A percentile compares a stretch with the other conserved stretches of the same genome.
Conservation (phyloP, 2,113 vertebrate genomes). For the Vulpes lagopus region DNA sequence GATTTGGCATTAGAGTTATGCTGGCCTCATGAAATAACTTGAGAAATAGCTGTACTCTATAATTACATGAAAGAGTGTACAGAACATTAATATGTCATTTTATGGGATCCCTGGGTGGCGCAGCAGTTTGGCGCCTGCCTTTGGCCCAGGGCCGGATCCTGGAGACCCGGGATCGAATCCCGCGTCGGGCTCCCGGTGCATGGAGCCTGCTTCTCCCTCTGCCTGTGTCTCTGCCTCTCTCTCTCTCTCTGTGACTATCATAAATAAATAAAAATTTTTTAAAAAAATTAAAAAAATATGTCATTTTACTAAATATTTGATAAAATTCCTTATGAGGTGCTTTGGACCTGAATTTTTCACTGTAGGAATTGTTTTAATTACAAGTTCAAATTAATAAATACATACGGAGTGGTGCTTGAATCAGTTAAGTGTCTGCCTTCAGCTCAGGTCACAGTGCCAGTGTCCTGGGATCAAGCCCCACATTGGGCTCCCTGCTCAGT, state of each 20-base stretch:
- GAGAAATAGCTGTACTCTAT: neutral
- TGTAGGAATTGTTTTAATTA: neutral
- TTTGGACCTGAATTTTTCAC: neutral
- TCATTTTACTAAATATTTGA: constrained; percentile 34
- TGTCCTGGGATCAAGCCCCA: neutral
- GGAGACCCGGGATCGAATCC: no score
- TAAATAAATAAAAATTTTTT: no score
- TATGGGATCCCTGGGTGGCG: neutral
- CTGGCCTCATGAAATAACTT: neutral
- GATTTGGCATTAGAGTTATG: neutral
- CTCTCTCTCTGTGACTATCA: no score
- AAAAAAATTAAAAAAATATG: no score
- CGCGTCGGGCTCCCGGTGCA: no score
- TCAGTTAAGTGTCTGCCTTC: neutral
- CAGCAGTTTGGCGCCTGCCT: no score
- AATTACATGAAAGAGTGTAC: neutral
- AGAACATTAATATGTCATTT: neutral
- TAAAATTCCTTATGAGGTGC: neutral
- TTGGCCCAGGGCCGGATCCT: no score
- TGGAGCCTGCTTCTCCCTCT: no score
- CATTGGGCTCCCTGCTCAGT: no score
- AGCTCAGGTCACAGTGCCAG: neutral
- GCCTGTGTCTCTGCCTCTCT: no score
- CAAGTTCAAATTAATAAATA: neutral
- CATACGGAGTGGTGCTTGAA: neutral